phyloP scores from a whole-genome alignment of 2,797 vertebrate species.

The Telmatherina bonti region DNA sequence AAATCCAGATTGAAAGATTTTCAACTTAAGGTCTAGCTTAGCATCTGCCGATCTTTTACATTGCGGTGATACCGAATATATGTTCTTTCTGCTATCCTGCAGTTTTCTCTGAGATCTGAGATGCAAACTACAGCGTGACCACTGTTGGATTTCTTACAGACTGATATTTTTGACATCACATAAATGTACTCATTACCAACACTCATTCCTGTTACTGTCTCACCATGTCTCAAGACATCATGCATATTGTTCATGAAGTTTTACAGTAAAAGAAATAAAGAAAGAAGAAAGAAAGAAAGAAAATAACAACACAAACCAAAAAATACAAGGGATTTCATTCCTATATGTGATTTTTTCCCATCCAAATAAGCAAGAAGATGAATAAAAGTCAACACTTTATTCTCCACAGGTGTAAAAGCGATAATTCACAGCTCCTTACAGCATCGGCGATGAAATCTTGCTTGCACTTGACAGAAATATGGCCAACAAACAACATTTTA shows the following conservation, averaged over 20 bases:
- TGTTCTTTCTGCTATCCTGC: not conserved
- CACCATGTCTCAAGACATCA: not conserved
- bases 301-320: too few relatives aligned
- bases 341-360: constrained; percentile 20
- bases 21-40: not conserved
- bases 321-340: constrained; percentile 2
- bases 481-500: too few relatives aligned
- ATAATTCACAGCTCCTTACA: constrained; percentile 14
- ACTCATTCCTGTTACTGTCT: not conserved
- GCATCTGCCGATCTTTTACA: too few relatives aligned
- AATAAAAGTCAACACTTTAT: constrained; percentile 56
- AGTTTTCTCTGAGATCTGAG: too few relatives aligned
- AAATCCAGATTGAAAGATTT: not conserved
- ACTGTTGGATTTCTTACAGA: not conserved
- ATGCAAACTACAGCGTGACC: too few relatives aligned
- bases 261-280: too few relatives aligned
- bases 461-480: constrained; percentile 33
- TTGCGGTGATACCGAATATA: too few relatives aligned
- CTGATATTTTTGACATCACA: not conserved
- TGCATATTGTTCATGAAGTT: not conserved
- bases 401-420: constrained; percentile 48
- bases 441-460: constrained; percentile 23
- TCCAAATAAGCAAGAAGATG: constrained; percentile 24
- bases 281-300: too few relatives aligned
- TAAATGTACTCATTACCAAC: too few relatives aligned